These are phyloP conservation scores for Protobothrops flavoviridis DNA, from an alignment of 2,113 vertebrate genomes.

Conservation along the genomic window DNA sequence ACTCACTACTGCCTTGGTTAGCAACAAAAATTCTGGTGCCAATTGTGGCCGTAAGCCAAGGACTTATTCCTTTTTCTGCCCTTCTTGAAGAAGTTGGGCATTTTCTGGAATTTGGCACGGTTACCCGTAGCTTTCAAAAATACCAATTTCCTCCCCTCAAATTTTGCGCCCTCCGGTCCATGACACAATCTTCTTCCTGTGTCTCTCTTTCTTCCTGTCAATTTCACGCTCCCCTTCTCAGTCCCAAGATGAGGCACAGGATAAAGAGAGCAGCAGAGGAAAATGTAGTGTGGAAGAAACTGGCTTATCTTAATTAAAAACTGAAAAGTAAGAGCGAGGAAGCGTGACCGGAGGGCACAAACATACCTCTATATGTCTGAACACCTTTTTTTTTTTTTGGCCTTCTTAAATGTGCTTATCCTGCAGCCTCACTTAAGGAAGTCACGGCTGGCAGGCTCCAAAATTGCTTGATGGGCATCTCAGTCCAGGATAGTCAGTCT, in stretches of 20 bases:
- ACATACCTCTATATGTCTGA: too few species aligned
- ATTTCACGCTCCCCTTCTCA: slow-evolving; percentile 5
- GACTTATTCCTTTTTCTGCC: background rate
- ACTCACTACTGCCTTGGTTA: background rate
- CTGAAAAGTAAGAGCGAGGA: background rate
- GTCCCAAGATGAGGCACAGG: background rate
- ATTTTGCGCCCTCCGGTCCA: background rate
- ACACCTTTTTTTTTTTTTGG: too few species aligned
- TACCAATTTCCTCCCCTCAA: background rate
- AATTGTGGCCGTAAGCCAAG: too few species aligned
- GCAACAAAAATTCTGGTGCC: background rate
- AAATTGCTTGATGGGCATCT: too few species aligned
- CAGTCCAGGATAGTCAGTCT: too few species aligned
- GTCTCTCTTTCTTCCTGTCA: background rate
- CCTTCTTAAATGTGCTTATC: too few species aligned
- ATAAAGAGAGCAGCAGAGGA: too few species aligned
- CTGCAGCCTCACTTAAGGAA: too few species aligned
- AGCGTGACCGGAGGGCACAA: too few species aligned
- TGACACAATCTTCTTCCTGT: background rate
- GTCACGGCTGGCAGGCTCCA: too few species aligned
- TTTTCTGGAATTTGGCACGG: background rate
- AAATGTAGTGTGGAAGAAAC: background rate
- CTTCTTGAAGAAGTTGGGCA: background rate
- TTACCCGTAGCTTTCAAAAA: background rate
- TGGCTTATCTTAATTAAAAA: background rate